These are phyloP conservation scores for Parthenolecanium corni DNA, from an alignment of 2,888 invertebrate species.

Conservation along the genomic window DNA sequence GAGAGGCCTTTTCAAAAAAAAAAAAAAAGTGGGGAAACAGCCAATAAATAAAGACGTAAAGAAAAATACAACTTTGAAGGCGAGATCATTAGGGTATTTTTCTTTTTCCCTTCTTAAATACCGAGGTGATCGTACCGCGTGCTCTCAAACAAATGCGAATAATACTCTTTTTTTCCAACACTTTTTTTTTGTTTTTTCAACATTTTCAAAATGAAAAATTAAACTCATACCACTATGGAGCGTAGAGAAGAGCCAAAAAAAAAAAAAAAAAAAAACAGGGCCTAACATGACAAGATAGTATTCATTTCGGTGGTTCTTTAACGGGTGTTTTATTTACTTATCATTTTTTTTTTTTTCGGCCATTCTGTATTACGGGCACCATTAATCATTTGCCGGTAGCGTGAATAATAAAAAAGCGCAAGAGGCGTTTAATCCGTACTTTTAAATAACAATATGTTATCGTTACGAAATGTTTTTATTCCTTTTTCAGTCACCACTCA, in stretches of 20 bases:
- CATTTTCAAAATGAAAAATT: conserved; percentile 13
- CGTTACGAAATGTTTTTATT: not conserved
- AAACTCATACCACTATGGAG: conserved; percentile 6
- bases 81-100: conserved; percentile 14
- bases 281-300: conserved; percentile 16
- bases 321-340: no score
- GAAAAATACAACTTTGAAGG: not conserved
- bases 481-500: not conserved
- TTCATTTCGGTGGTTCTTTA: not conserved
- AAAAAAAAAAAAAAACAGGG: no score
- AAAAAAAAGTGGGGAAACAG: not conserved
- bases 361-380: not conserved
- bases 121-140: not conserved
- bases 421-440: not conserved
- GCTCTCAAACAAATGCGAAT: not conserved
- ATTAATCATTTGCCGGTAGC: conserved; percentile 6
- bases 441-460: not conserved
- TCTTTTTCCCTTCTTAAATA: not conserved
- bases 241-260: no score
- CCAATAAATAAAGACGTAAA: conserved; percentile 14
- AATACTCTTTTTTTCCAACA: not conserved
- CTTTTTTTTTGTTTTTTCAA: not conserved
- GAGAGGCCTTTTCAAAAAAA: not conserved
- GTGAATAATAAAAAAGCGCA: not conserved
- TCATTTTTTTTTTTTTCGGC: not conserved